Evolutionary conservation across 1,140 invertebrate genomes (phyloP).

Genomic region (Anthonomus grandis): DNA sequence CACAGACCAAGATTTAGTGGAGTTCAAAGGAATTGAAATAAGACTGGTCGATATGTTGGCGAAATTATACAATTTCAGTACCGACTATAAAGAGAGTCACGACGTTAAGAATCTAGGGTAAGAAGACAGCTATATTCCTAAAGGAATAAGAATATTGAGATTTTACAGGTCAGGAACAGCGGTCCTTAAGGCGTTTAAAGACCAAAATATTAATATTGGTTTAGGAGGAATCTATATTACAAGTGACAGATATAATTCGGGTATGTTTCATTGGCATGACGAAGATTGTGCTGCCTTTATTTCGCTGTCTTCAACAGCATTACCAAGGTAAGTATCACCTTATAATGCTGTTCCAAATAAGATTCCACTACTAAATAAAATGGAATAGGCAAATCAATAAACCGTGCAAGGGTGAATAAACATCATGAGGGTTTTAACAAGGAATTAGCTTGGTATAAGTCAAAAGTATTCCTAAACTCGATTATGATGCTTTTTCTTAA

Average conservation of each 20-base stretch:
- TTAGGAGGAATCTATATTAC: constrained; percentile 67
- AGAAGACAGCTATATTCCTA: constrained; percentile 14
- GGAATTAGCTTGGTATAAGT: no score
- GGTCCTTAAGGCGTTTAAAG: constrained; percentile 52
- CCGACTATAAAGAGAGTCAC: constrained; percentile 60
- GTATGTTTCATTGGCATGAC: constrained; percentile 59
- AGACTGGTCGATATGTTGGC: constrained; percentile 59
- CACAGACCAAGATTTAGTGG: constrained; percentile 50
- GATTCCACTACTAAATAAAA: no score
- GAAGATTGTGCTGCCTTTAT: constrained; percentile 73
- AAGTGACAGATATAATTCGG: constrained; percentile 53
- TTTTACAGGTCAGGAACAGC: constrained; percentile 54
- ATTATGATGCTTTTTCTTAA: no score
- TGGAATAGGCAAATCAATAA: no score
- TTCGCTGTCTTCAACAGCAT: constrained; percentile 66
- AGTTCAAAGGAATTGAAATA: constrained; percentile 68
- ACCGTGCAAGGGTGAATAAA: no score
- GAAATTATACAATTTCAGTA: constrained; percentile 63
- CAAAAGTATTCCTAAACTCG: no score
- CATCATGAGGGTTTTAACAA: no score
- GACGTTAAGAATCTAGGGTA: constrained; percentile 52
- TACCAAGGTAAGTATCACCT: constrained; percentile 63
- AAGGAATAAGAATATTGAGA: background rate
- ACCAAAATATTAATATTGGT: constrained; percentile 57
- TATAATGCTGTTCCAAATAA: no score